A percentile compares a stretch with the other conserved stretches of the same genome.
These are phyloP conservation scores for Leptodactylus fallax DNA, from an alignment of 2,797 vertebrate species.

Conservation along the genomic window DNA sequence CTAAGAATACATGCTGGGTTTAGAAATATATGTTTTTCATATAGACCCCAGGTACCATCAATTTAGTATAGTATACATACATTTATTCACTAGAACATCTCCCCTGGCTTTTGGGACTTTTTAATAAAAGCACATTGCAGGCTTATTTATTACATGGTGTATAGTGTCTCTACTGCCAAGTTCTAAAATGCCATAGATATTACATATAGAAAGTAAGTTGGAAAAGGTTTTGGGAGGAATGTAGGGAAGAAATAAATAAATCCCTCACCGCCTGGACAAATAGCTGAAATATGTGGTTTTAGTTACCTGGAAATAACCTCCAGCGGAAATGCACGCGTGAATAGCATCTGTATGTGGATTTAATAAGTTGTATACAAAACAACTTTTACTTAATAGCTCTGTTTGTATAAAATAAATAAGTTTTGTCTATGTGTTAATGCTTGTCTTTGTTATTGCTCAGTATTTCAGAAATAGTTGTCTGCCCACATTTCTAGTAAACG, in stretches of 20 bases:
- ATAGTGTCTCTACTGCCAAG: constrained; percentile 4
- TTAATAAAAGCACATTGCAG: neutral
- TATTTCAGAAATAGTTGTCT: neutral
- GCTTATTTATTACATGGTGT: neutral
- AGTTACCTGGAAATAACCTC: neutral
- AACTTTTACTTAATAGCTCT: neutral
- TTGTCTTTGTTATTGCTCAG: neutral
- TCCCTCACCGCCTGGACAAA: neutral
- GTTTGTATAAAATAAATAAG: neutral
- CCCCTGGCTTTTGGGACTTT: neutral
- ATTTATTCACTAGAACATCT: neutral
- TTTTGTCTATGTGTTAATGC: no score
- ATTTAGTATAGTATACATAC: neutral
- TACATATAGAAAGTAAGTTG: neutral
- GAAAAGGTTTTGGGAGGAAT: neutral
- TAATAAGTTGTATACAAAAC: neutral
- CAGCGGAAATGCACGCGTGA: neutral
- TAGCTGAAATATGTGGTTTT: neutral
- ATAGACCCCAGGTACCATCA: neutral
- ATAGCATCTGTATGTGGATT: neutral
- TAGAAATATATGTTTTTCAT: no score
- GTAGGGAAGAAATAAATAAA: neutral
- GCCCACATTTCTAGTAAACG: neutral
- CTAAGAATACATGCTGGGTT: no score
- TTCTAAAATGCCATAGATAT: constrained; percentile 6